Base-by-base conservation (phyloP, 2,797 vertebrate species). In the Mormyrus proboscirostris region DNA sequence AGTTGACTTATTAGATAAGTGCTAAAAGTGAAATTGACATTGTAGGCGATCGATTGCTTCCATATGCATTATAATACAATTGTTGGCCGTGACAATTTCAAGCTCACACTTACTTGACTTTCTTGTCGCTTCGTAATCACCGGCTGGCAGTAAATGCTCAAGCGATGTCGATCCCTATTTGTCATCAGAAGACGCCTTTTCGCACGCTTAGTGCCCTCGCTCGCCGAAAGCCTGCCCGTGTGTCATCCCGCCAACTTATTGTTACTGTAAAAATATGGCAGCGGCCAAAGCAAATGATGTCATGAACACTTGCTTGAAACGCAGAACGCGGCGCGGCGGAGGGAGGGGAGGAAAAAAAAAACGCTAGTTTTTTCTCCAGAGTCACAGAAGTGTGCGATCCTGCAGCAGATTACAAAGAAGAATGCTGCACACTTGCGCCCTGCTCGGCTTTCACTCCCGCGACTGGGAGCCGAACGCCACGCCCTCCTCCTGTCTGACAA, bases 51-150 rank as follows among this genome's bases (percentile, higher is more conserved):
- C 49, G 44, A 49, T 51, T 9, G 47, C 82, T 9, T 25, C 49
- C n/a, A 14, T 0, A 49, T 12, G 82, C 79, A 22, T 44, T 83
- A n/a, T 19, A 83, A n/a, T 44, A 22, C 44, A n/a, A 41, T 44
- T 44, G 79, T 5, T 22, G 44, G 47, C 44, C 33, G 53, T 5
- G 7, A 79, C 76, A 82, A 53, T 84, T 84, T 19, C 2, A 44
- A 7, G 55, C 10, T 83, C 19, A 38, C 79, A 83, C 93, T 91
- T 89, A 95, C 95, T 91, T 53, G 86, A 22, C 90, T 73, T 55
- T 0, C 85, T 6, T 91, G 92, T 9, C 2, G 92, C 88, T 94
- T 93, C 93, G 94, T 92, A 90, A 62, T 93, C 92, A 90, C 51
- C 49, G 87, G 55, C 41, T 22, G 49, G 89, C 53, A 89, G 91